Base-by-base conservation (phyloP, 2,888 invertebrate species). In the Drosophila paramelanica region DNA sequence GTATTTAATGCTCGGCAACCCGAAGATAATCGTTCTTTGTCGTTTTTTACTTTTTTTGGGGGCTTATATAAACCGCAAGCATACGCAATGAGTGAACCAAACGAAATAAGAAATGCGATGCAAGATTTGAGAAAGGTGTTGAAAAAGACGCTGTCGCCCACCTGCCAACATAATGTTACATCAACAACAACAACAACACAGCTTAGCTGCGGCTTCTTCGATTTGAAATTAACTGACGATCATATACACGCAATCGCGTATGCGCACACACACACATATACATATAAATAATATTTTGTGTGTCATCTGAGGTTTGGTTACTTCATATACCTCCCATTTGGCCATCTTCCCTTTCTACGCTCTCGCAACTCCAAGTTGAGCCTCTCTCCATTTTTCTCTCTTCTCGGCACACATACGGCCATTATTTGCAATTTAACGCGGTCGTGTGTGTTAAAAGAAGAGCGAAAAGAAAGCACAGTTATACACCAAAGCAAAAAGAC, bases 351-450 rank as follows among this genome's bases (percentile, higher is more conserved):
- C 20, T 38, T 55, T 51, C 36, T 27, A 41, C 17, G 33, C 42
- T 14, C 50, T 33, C 13, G 17, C 64, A 41, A 56, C 64, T 47
- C 38, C 14, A 5, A 42, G 36, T 38, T n/a, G 6, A 11, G 14
- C 20, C 17, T 13, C 41, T 23, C 51, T 4, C 41, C 23, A 23
- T 10, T 20, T 53, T 23, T 14, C 55, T 3, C 25, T 25, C 43
- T 10, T 55, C 36, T 66, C 36, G 56, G 41, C 58, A 59, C 70
- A 57, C 72, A 60, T 70, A 50, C 46, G 50, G 36, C 50, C 71
- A 80, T 83, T 82, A 86, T 83, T 78, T 73, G 78, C 83, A 85
- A 86, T 82, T 82, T 73, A 77, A 38, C 60, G 67, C 64, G 60
- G 50, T 53, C 50, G 41, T 50, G 43, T 71, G 66, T 61, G 31